A percentile compares a stretch with the other conserved stretches of the same genome.
Conservation (phyloP, 2,888 invertebrate species). For the Nowickia ferox region DNA sequence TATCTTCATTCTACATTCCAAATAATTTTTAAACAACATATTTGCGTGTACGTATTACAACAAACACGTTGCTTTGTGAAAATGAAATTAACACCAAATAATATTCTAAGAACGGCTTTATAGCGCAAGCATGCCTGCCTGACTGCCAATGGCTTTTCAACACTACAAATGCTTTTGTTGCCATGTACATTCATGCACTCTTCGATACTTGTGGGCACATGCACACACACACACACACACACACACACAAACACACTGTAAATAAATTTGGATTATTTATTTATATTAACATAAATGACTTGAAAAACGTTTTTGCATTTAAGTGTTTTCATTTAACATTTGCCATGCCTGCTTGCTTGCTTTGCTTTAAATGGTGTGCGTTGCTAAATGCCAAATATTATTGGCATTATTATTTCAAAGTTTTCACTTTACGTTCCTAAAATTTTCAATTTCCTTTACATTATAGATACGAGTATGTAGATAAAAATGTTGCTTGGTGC, state of each 20-base stretch:
- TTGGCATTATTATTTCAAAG: constrained; percentile 68
- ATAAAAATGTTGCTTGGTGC: background rate
- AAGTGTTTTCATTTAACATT: constrained; percentile 21
- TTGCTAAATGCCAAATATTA: constrained; percentile 65
- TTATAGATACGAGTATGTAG: constrained; percentile 12
- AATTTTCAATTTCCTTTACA: constrained; percentile 66
- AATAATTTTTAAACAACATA: constrained; percentile 7
- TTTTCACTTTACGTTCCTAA: constrained; percentile 66
- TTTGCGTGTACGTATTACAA: background rate
- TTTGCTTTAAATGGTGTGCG: background rate
- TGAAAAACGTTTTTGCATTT: constrained; percentile 58
- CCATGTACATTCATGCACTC: background rate
- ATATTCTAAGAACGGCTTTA: constrained; percentile 72
- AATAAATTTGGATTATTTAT: constrained; percentile 52
- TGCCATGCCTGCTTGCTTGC: background rate
- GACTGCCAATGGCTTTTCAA: constrained; percentile 27
- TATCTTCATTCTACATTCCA: constrained; percentile 1
- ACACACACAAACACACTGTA: background rate
- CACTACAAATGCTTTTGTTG: constrained; percentile 2
- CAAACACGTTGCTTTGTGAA: constrained; percentile 30
- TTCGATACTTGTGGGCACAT: background rate
- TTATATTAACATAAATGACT: constrained; percentile 55
- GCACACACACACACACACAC: background rate
- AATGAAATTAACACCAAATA: constrained; percentile 70
- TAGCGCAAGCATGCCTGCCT: constrained; percentile 1